A percentile compares a stretch with the other conserved stretches of the same genome.
Conservation (phyloP, 2,888 invertebrate genomes). For the Bursaphelenchus okinawaensis region DNA sequence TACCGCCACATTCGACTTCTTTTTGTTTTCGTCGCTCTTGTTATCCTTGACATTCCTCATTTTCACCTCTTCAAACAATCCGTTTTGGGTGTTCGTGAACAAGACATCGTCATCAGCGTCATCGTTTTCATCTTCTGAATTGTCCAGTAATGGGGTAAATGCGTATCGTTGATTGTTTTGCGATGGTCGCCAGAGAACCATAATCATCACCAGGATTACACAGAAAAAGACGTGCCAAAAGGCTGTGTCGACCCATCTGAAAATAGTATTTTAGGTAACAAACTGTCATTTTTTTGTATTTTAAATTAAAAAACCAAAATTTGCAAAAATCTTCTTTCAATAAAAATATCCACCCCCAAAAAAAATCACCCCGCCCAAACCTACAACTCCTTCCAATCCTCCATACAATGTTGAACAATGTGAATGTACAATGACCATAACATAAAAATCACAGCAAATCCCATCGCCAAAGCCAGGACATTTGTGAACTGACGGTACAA, state of each 20-base stretch:
- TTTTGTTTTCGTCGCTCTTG: background rate
- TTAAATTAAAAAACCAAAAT: background rate
- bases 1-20: background rate
- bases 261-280: no score
- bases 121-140: constrained; percentile 72
- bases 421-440: constrained; percentile 81
- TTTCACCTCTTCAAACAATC: constrained; percentile 11
- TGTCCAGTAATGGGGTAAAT: constrained; percentile 82
- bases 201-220: constrained; percentile 78
- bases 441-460: constrained; percentile 84
- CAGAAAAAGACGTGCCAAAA: constrained; percentile 92
- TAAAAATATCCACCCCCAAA: background rate
- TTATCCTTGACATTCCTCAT: background rate
- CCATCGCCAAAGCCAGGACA: constrained; percentile 80
- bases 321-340: background rate
- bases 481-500: constrained; percentile 89
- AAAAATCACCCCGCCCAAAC: constrained; percentile 15
- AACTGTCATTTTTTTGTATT: background rate
- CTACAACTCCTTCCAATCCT: constrained; percentile 78
- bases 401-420: constrained; percentile 70
- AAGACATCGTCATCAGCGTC: constrained; percentile 46
- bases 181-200: constrained; percentile 89
- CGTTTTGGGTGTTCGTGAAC: constrained; percentile 21
- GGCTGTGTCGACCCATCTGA: constrained; percentile 80
- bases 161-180: constrained; percentile 86